Evolutionary conservation across 1,140 invertebrate genomes (phyloP).

Genomic region (Cephus cinctus): DNA sequence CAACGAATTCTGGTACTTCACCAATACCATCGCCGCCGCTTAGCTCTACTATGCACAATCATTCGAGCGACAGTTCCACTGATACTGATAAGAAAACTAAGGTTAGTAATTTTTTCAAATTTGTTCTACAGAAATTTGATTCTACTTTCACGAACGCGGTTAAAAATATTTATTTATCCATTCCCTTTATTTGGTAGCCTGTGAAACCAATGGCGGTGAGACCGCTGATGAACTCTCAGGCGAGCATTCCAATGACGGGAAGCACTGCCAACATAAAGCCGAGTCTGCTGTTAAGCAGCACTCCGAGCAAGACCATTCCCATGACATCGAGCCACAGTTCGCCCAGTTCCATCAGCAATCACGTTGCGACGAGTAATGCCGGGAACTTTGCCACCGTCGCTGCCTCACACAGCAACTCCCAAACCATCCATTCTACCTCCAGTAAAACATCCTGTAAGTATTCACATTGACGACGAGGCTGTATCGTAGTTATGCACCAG

Average conservation of each 20-base stretch:
- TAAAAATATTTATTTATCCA: too few relatives aligned
- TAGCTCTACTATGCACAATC: constrained; percentile 64
- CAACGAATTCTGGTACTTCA: constrained; percentile 72
- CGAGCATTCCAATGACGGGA: constrained; percentile 59
- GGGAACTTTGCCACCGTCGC: constrained; percentile 67
- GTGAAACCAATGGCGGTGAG: constrained; percentile 74
- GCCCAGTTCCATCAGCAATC: constrained; percentile 60
- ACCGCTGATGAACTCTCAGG: constrained; percentile 62
- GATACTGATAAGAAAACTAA: constrained; percentile 75
- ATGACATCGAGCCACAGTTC: constrained; percentile 62
- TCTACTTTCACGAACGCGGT: too few relatives aligned
- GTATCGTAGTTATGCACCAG: too few relatives aligned
- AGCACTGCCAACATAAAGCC: constrained; percentile 54
- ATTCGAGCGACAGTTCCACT: constrained; percentile 73
- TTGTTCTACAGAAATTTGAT: too few relatives aligned
- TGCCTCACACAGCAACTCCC: constrained; percentile 57
- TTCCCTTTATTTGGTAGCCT: constrained; percentile 58
- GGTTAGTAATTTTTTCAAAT: constrained; percentile 41
- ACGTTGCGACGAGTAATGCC: constrained; percentile 54
- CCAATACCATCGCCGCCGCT: constrained; percentile 65
- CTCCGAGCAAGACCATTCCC: constrained; percentile 60
- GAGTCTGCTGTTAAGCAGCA: constrained; percentile 56
- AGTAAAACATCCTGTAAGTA: constrained; percentile 55
- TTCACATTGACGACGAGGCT: constrained; percentile 1
- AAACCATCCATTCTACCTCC: constrained; percentile 53